These are phyloP conservation scores for Rhadinocentrus ornatus DNA, from an alignment of 2,797 vertebrate species.

Conservation along the genomic window DNA sequence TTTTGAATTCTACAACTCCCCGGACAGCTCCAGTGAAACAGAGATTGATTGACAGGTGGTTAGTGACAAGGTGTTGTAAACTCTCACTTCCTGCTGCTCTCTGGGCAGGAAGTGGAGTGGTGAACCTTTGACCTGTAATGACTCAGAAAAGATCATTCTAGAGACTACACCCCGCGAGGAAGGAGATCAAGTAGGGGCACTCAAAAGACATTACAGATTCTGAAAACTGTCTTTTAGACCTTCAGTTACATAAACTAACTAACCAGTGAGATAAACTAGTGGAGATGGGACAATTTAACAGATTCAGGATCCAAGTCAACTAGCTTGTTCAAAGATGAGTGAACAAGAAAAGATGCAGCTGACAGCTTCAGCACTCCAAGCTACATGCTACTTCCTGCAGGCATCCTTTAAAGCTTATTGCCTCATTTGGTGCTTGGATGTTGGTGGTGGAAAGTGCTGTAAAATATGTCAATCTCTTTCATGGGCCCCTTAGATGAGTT, in stretches of 20 bases:
- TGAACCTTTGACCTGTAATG: constrained; percentile 72
- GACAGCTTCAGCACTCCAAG: neutral
- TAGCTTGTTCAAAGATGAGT: too few relatives aligned
- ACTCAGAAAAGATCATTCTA: constrained; percentile 54
- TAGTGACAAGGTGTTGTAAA: constrained; percentile 76
- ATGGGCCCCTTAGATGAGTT: neutral
- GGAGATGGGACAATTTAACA: neutral
- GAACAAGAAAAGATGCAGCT: neutral
- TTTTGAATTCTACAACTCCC: constrained; percentile 76
- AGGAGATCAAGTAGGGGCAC: constrained; percentile 2
- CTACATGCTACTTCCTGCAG: neutral
- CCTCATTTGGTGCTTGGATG: constrained; percentile 1
- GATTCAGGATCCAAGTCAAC: too few relatives aligned
- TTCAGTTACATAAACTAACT: neutral
- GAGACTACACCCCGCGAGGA: constrained; percentile 23
- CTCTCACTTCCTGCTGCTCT: constrained; percentile 74
- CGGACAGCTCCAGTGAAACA: constrained; percentile 46
- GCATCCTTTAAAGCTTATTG: neutral
- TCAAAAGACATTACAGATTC: neutral
- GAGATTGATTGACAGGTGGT: constrained; percentile 80
- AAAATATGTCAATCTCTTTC: neutral
- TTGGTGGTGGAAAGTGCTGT: neutral
- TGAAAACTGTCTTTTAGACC: neutral
- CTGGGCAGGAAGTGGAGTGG: constrained; percentile 72
- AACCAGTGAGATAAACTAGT: neutral